phyloP scores from a whole-genome alignment of 2,797 vertebrate genomes.

The Euthynnus affinis region DNA sequence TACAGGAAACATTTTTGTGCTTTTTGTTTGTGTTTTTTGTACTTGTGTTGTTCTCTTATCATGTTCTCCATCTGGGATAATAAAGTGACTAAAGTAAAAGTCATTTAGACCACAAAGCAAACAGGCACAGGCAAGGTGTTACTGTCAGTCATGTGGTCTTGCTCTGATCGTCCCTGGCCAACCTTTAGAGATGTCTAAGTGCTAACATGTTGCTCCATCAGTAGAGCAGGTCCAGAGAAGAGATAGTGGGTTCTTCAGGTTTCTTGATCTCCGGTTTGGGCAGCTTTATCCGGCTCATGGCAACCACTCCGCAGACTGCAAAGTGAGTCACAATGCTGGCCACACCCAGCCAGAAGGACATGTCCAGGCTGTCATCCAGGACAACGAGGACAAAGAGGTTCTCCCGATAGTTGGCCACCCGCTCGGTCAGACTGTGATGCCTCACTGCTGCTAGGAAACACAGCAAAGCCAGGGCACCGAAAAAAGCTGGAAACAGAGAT shows the following conservation, averaged over 20 bases:
- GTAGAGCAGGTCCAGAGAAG: conserved; percentile 94
- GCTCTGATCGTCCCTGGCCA: not conserved
- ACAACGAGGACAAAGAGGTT: conserved; percentile 90
- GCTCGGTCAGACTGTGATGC: conserved; percentile 89
- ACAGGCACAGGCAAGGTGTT: conserved; percentile 19
- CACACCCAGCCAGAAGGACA: conserved; percentile 95
- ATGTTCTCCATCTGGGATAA: too few relatives aligned
- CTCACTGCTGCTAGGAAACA: conserved; percentile 91
- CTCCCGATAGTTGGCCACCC: conserved; percentile 93
- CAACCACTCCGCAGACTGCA: conserved; percentile 90
- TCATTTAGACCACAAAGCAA: not conserved
- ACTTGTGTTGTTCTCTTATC: too few relatives aligned
- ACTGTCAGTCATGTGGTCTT: not conserved
- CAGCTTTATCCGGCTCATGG: conserved; percentile 90
- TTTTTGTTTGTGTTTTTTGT: too few relatives aligned
- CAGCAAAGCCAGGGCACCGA: conserved; percentile 83
- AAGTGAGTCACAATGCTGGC: conserved; percentile 89
- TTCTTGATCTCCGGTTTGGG: conserved; percentile 92
- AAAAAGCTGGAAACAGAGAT: conserved; percentile 82
- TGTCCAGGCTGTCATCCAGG: conserved; percentile 90
- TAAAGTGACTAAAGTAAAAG: too few relatives aligned
- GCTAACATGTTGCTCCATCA: conserved; percentile 66
- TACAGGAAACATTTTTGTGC: too few relatives aligned
- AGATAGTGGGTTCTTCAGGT: conserved; percentile 91
- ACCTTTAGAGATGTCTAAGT: not conserved